These are phyloP conservation scores for Plecturocebus donacophilus DNA, from an alignment of 2,113 vertebrate species.

Conservation along the genomic window DNA sequence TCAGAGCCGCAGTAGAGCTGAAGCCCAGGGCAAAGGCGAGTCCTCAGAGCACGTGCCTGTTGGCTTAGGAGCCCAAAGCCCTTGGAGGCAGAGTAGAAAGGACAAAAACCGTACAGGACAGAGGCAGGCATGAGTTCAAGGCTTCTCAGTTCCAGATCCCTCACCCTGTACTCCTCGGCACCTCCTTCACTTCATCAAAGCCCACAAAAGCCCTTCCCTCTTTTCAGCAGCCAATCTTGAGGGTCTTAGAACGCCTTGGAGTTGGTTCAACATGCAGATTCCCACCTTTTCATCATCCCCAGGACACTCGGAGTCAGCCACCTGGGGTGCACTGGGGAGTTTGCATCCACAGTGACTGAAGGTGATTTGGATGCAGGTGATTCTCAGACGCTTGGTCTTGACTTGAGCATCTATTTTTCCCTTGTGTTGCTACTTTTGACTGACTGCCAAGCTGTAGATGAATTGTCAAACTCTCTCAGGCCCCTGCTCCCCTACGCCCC, in stretches of 20 bases:
- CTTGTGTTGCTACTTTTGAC: not conserved
- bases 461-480: not conserved
- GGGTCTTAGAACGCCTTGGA: not conserved
- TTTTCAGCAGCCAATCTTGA: too few species aligned
- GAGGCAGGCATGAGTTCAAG: not conserved
- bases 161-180: rapidly evolving
- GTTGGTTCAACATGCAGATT: not conserved
- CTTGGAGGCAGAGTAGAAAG: not conserved
- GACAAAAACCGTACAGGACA: not conserved
- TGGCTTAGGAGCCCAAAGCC: not conserved
- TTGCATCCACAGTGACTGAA: not conserved
- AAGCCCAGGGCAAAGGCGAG: not conserved
- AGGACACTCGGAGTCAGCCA: too few species aligned
- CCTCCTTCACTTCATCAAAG: not conserved
- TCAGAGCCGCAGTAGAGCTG: conserved; percentile 62
- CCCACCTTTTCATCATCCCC: not conserved
- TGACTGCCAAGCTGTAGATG: not conserved
- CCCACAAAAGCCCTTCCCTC: too few species aligned
- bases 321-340: not conserved
- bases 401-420: not conserved
- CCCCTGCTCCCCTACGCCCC: rapidly evolving
- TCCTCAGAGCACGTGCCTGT: not conserved
- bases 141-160: not conserved
- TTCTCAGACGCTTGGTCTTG: not conserved
- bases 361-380: too few species aligned